Evolutionary conservation across 2,888 invertebrate species (phyloP).

Genomic region (Oscheius sp.): DNA sequence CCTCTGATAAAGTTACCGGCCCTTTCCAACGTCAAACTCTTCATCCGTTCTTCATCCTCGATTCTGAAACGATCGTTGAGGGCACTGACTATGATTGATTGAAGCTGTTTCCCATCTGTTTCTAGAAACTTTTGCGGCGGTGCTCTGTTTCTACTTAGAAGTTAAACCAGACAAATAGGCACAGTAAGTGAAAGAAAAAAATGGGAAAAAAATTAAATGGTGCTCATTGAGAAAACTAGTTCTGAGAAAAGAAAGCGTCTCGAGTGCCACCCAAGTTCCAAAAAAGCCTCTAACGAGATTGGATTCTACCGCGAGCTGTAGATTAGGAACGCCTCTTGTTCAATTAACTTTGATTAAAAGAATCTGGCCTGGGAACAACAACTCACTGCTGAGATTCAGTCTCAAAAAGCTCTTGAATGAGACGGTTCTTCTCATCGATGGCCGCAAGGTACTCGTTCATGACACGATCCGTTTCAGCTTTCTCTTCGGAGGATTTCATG

Average conservation of each 20-base stretch:
- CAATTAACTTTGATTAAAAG: slow-evolving; percentile 10
- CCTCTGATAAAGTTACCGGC: slow-evolving; percentile 55
- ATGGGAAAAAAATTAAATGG: background rate
- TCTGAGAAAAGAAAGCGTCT: background rate
- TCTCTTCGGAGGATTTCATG: slow-evolving; percentile 59
- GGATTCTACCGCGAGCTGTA: background rate
- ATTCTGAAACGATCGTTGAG: slow-evolving; percentile 40
- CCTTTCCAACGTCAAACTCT: slow-evolving; percentile 51
- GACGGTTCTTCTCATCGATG: slow-evolving; percentile 50
- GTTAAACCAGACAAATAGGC: background rate
- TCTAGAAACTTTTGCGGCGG: background rate
- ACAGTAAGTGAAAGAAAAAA: background rate
- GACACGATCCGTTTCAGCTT: slow-evolving; percentile 56
- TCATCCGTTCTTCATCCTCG: slow-evolving; percentile 53
- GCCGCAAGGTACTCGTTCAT: slow-evolving; percentile 57
- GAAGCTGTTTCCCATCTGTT: slow-evolving; percentile 9
- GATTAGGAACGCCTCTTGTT: slow-evolving; percentile 6
- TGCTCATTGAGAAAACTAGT: background rate
- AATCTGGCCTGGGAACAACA: background rate
- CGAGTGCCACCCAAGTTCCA: slow-evolving; percentile 6
- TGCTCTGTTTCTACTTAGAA: slow-evolving; percentile 16
- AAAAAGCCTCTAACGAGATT: slow-evolving; percentile 17
- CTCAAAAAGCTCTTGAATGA: slow-evolving; percentile 49
- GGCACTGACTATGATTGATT: background rate
- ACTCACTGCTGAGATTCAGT: slow-evolving; percentile 55